These are phyloP conservation scores for Nemotelus pantherinus DNA, from an alignment of 2,888 invertebrate genomes.

Conservation along the genomic window DNA sequence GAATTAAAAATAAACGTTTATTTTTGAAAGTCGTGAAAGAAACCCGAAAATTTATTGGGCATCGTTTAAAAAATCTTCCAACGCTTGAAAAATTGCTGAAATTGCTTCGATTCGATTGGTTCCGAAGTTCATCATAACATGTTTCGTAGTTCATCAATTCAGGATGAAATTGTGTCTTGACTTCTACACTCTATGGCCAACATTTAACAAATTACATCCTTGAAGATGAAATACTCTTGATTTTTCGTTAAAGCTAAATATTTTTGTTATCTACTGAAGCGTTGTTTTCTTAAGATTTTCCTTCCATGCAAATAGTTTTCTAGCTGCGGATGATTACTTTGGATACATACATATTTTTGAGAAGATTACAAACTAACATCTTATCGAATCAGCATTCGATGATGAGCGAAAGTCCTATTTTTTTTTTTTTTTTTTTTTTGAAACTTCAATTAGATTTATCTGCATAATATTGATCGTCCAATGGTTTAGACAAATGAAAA, in stretches of 20 bases:
- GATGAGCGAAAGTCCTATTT: neutral
- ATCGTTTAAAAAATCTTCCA: constrained; percentile 18
- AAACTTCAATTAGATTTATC: constrained; percentile 33
- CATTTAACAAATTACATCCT: constrained; percentile 24
- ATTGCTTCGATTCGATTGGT: constrained; percentile 19
- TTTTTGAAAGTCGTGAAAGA: constrained; percentile 32
- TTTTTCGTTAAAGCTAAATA: no score
- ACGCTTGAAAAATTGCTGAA: constrained; percentile 23
- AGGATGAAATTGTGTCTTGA: no score
- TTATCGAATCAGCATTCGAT: neutral
- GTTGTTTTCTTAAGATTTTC: no score
- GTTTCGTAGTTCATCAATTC: constrained; percentile 32
- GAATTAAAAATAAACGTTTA: constrained; percentile 41
- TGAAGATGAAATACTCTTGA: neutral
- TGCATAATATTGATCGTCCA: neutral
- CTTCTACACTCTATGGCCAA: neutral
- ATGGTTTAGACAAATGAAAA: neutral
- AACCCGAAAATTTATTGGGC: constrained; percentile 24
- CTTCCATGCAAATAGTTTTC: no score
- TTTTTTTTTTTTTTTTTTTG: neutral
- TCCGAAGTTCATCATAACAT: constrained; percentile 18
- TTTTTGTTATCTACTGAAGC: no score
- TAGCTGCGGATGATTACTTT: no score
- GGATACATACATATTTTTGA: no score
- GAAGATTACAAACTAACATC: no score